Evolutionary conservation across 23 tunicate species (phyloP).

Genomic region (Trididemnum clinides): DNA sequence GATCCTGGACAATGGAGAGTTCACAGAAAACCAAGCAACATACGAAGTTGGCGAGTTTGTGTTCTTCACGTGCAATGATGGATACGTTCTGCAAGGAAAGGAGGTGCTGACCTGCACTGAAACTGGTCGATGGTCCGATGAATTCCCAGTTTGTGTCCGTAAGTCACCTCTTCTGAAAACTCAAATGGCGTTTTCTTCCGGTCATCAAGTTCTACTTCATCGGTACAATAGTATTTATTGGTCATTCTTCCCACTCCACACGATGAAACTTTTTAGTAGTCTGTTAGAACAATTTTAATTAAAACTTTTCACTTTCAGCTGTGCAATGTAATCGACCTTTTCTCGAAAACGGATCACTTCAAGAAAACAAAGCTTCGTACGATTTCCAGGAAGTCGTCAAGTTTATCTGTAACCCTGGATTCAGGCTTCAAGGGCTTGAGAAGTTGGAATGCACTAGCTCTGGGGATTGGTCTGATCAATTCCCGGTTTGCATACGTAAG

Average conservation of each 20-base stretch:
- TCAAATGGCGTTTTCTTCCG: no score
- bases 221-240: no score
- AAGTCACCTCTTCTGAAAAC: no score
- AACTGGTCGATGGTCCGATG: not conserved
- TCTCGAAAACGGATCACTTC: not conserved
- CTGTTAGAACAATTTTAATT: not conserved
- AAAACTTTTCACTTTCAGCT: not conserved
- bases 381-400: not conserved
- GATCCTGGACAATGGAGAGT: not conserved
- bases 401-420: not conserved
- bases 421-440: not conserved
- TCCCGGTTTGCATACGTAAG: not conserved
- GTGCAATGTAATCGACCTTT: not conserved
- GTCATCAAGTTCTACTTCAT: no score
- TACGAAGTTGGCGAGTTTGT: not conserved
- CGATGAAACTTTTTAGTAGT: not conserved
- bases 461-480: not conserved
- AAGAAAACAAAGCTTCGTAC: not conserved
- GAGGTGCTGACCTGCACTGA: not conserved
- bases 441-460: not conserved
- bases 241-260: no score
- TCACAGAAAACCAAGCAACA: not conserved
- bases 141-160: slow-evolving; percentile 23
- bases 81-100: not conserved
- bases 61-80: not conserved